Conservation (phyloP, 2,888 invertebrate species). For the Glaucopsyche alexis region DNA sequence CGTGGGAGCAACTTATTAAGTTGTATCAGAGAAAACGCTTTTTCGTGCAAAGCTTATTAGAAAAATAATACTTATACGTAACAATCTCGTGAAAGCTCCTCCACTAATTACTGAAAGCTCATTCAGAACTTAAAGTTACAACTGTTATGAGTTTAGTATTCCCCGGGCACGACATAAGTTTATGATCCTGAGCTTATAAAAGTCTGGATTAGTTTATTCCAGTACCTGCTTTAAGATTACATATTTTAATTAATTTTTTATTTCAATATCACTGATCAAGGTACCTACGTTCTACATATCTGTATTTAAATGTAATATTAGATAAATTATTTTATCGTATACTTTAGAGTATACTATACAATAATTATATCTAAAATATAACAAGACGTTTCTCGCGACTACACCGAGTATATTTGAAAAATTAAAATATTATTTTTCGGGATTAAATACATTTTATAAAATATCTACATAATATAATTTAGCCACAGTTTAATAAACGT, state of each 20-base stretch:
- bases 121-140: slow-evolving; percentile 23
- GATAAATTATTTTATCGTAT: too few species aligned
- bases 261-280: background rate
- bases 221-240: background rate
- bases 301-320: too few species aligned
- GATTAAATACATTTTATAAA: too few species aligned
- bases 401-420: too few species aligned
- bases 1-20: background rate
- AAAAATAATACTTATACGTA: slow-evolving; percentile 1
- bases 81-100: slow-evolving; percentile 7
- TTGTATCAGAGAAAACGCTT: background rate
- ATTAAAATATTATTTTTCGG: too few species aligned
- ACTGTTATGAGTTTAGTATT: slow-evolving; percentile 10
- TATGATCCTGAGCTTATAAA: slow-evolving; percentile 8
- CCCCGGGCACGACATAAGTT: slow-evolving; percentile 9
- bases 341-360: too few species aligned
- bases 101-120: slow-evolving; percentile 20
- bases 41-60: background rate
- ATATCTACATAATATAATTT: too few species aligned
- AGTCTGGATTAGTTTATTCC: background rate
- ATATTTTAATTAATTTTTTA: slow-evolving; percentile 17
- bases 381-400: too few species aligned
- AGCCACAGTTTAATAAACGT: too few species aligned
- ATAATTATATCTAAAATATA: too few species aligned
- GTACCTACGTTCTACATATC: too few species aligned